Evolutionary conservation across 2,888 invertebrate genomes (phyloP), one percentile per base, ranked within the genome.

Genomic region (Euphydryas editha): DNA sequence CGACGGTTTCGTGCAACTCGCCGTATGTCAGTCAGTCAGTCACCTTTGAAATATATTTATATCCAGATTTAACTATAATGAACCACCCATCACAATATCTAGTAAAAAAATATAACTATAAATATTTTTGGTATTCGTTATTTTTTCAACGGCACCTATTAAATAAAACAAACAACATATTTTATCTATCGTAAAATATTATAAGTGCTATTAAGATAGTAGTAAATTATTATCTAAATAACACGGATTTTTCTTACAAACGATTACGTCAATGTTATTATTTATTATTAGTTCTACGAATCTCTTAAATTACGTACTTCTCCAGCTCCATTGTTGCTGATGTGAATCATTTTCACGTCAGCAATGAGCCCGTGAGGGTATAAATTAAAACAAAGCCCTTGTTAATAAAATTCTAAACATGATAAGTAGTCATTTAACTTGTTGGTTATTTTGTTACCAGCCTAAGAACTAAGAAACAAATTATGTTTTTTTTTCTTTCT

Each of bases 321-420:
- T 59, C 68, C 63, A 65, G 51, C 58, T 54, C 59, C 39, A 59
- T 11, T 51, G 56, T 44, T 60, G 63, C 68, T 70, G 61, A 70
- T 65, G 65, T 65, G 42, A 44, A 62, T 63, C n/a, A n/a, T n/a
- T n/a, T n/a, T n/a, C n/a, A n/a, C n/a, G n/a, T n/a, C n/a, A 70
- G 61, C 37, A 65, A 65, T 62, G 60, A 60, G 65, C 58, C 59
- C 67, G 70, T 70, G 70, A 44, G 68, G 65, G 68, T 20, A 20
- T 13, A 49, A 24, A 49, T 54, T 36, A 55, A 55, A 17, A 15
- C 8, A 49, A 20, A 49, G 49, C 13, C 49, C 21, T 49, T 49
- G 20, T 49, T 49, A 11, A 21, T 49, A 21, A 49, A 49, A 21
- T 0, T 21, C 2, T 21, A 49, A 20, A 21, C 21, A 21, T 21